Conservation (phyloP, 1,140 invertebrate genomes). For the Eurosta solidaginis region DNA sequence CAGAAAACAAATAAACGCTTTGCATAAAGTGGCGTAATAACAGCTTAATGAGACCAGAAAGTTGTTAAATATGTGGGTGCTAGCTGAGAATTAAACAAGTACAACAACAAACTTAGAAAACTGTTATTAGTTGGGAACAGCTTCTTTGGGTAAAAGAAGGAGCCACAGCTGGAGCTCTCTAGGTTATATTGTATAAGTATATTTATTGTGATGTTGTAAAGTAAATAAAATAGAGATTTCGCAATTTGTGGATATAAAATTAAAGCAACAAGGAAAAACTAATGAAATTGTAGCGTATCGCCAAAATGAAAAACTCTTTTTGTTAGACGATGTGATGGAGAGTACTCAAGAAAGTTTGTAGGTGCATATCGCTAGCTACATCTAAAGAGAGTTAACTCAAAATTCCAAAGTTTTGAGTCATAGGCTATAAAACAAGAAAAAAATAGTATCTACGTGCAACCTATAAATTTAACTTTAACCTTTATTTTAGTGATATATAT, state of each 20-base stretch:
- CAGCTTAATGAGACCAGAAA: constrained; percentile 30
- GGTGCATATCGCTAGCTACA: too few relatives aligned
- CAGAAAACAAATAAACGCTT: neutral
- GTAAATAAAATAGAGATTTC: constrained; percentile 7
- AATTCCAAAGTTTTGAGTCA: too few relatives aligned
- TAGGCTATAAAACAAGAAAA: too few relatives aligned
- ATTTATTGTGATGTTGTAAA: neutral
- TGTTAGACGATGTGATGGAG: neutral
- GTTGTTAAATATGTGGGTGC: constrained; percentile 25
- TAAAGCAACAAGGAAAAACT: neutral
- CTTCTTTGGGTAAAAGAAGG: neutral
- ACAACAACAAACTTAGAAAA: neutral
- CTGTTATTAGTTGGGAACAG: neutral
- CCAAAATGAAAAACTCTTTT: neutral
- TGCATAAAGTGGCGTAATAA: constrained; percentile 16
- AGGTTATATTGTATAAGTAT: neutral
- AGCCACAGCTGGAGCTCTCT: neutral
- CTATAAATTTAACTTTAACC: too few relatives aligned
- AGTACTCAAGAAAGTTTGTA: neutral
- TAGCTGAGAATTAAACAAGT: neutral
- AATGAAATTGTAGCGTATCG: neutral
- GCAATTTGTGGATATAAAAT: constrained; percentile 20
- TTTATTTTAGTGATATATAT: too few relatives aligned
- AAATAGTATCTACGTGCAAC: too few relatives aligned
- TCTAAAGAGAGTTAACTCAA: too few relatives aligned